phyloP scores from a whole-genome alignment of 2,113 vertebrate genomes.

The Thalassoma bifasciatum region DNA sequence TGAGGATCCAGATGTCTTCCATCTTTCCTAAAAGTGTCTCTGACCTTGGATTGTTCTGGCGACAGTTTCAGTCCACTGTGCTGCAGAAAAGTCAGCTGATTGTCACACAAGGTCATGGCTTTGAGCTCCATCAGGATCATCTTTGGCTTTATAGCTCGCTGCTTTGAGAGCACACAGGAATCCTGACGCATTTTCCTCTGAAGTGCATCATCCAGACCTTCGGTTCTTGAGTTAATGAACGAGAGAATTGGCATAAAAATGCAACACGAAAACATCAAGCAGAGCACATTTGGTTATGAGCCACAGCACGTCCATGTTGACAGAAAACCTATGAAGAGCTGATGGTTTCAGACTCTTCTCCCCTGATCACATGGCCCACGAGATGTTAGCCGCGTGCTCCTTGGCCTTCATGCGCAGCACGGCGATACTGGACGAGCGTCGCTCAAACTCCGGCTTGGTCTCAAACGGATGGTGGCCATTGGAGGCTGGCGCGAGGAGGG shows the following conservation, averaged over 20 bases:
- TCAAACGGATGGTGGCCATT: slow-evolving; percentile 93
- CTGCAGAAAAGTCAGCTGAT: not conserved
- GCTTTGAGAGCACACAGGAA: slow-evolving; percentile 3
- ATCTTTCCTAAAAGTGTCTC: not conserved
- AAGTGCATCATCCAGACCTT: too few relatives aligned
- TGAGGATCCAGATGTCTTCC: not conserved
- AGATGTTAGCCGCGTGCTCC: slow-evolving; percentile 98
- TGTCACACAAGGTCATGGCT: slow-evolving; percentile 1
- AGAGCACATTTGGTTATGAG: too few relatives aligned
- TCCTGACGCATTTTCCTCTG: too few relatives aligned
- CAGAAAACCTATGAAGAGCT: too few relatives aligned
- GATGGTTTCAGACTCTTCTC: too few relatives aligned
- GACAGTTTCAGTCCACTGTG: not conserved
- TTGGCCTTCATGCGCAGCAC: slow-evolving; percentile 99
- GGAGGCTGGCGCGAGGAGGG: slow-evolving; percentile 88
- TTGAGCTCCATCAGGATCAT: not conserved
- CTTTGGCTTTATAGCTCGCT: not conserved
- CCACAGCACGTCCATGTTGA: too few relatives aligned
- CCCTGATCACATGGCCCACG: slow-evolving; percentile 96
- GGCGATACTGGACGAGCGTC: slow-evolving; percentile 97
- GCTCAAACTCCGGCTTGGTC: slow-evolving; percentile 96
- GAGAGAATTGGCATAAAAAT: not conserved
- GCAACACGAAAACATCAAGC: too few relatives aligned
- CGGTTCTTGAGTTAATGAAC: too few relatives aligned
- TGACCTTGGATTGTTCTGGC: not conserved